Conservation (phyloP, 2,113 vertebrate genomes). For the Grammomys dolichurus region DNA sequence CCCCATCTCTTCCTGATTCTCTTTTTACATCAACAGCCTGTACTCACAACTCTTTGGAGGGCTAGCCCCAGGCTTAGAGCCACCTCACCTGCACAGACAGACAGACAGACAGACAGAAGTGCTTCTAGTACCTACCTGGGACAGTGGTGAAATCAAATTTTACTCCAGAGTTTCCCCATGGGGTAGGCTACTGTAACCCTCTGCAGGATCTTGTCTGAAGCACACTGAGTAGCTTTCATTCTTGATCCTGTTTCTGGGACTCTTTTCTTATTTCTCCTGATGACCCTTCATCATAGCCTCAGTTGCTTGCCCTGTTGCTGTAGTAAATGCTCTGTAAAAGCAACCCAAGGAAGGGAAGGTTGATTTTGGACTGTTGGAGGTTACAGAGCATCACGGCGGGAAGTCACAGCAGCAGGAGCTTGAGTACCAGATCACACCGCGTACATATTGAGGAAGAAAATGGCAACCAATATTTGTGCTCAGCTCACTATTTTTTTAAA, state of each 20-base stretch:
- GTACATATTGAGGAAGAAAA: neutral
- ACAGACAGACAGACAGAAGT: neutral
- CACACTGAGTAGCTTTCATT: neutral
- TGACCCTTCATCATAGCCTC: neutral
- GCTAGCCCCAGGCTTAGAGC: neutral
- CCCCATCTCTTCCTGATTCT: neutral
- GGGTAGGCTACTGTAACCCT: neutral
- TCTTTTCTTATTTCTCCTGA: neutral
- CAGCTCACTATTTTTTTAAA: neutral
- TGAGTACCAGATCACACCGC: no score
- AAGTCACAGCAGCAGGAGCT: neutral
- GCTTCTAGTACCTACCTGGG: neutral
- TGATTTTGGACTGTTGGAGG: neutral
- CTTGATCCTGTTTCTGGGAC: neutral
- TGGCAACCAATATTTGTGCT: neutral
- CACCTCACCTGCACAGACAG: neutral
- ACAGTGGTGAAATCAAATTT: neutral
- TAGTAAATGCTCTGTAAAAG: neutral
- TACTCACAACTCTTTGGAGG: fast-evolving
- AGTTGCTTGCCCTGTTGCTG: neutral
- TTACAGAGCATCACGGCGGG: neutral
- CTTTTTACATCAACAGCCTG: neutral
- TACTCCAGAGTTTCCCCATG: neutral
- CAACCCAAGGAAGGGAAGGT: neutral
- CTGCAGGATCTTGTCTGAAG: neutral